phyloP scores from a whole-genome alignment of 2,888 invertebrate genomes.

The Phortica magna region DNA sequence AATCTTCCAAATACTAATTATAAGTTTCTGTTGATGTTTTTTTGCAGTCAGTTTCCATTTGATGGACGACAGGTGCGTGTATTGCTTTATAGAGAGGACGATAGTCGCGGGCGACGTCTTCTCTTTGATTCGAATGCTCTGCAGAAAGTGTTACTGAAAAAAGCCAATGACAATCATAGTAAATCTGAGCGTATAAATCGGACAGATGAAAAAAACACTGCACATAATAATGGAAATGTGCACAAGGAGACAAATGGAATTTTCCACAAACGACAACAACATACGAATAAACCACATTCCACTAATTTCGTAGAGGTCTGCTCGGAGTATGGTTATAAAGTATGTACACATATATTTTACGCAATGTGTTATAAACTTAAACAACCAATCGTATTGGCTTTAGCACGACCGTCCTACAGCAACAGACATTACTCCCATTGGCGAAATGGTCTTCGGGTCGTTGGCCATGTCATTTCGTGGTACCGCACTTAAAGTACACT shows the following conservation, averaged over 20 bases:
- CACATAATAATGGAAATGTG: constrained; percentile 57
- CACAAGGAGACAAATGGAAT: constrained; percentile 37
- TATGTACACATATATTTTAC: constrained; percentile 74
- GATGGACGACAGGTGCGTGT: constrained; percentile 86
- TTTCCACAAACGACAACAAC: neutral
- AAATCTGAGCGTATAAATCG: constrained; percentile 33
- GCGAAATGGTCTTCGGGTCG: constrained; percentile 96
- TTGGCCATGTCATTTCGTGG: constrained; percentile 93
- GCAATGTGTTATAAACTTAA: neutral
- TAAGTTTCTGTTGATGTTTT: neutral
- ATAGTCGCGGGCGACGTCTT: constrained; percentile 87
- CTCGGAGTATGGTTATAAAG: constrained; percentile 83
- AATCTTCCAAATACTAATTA: neutral
- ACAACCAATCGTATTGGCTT: constrained; percentile 3
- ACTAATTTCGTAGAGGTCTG: constrained; percentile 81
- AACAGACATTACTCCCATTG: constrained; percentile 85
- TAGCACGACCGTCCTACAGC: constrained; percentile 83
- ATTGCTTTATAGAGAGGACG: constrained; percentile 91
- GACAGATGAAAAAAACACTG: constrained; percentile 48
- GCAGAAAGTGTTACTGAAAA: constrained; percentile 80
- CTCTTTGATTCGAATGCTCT: constrained; percentile 89
- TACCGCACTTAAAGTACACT: constrained; percentile 88
- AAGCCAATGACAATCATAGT: constrained; percentile 50
- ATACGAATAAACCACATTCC: constrained; percentile 66
- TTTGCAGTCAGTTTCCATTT: constrained; percentile 80